Base-by-base conservation (phyloP, 2,113 vertebrate genomes). In the Poicephalus gulielmi region DNA sequence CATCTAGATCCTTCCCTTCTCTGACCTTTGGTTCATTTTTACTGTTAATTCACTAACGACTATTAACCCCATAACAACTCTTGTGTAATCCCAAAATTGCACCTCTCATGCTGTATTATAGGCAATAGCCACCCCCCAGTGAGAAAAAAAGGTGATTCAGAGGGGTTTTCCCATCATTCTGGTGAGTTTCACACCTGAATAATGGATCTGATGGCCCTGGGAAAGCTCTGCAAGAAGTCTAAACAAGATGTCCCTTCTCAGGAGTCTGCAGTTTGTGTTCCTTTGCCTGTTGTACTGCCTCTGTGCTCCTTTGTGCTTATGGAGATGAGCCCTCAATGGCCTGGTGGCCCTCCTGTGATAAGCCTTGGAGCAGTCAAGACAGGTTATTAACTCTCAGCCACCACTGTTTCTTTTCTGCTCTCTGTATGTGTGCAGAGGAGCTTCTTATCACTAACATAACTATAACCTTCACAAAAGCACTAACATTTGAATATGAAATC, bases 41-140 rank as follows among this genome's bases (percentile, higher is more conserved):
- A 59, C 33, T 59, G 20, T 59, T 59, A 33, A 10, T 13, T 81
- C 15, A 10, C 4, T 50, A 50, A 25, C 22, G 8, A 50, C 24
- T 50, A 50, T 50, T 50, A 50, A 50, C 28, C 3, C 16, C 11
- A 13, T 46, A 74, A 52, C 3, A 71, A 35, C 16, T n/a, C 27
- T 74, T 4, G 0, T 46, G 13, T 19, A 64, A 60, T 22, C 7
- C 8, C 43, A 7, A 74, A 81, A 64, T 46, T 74, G 6, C 53
- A 1, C 17, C n/a, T 30, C 3, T 18, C 20, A 9, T 41, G 17
- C 13, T 33, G 3, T 44, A 14, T 27, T 17, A 8, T 1, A 5
- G 14, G 7, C 7, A 75, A 78, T 69, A 82, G 60, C 11, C 13
- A 75, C 11, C 20, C 4, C 8, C 35, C 23, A 11, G 11, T 39